Base-by-base conservation (phyloP, 2,888 invertebrate genomes). In the Phaedon cochleariae region DNA sequence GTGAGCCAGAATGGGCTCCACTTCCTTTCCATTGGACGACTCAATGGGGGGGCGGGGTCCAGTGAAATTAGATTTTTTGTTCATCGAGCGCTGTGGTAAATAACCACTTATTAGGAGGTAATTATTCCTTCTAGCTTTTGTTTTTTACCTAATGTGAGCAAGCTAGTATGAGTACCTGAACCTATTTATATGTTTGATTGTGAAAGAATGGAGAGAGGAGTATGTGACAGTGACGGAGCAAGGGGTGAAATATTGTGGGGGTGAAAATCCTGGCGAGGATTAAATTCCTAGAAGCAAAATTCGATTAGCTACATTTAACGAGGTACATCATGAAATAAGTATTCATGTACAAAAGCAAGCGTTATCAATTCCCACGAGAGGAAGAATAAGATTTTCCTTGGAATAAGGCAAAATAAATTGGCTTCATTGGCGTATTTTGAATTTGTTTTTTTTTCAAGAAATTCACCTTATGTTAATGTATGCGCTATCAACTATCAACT, bases 51-150 rank as follows among this genome's bases (percentile, higher is more conserved):
- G 41, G 41, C 41, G 41, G n/a, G n/a, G n/a, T 15, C 3, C 3
- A 15, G 3, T 6, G 41, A 15, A 41, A 41, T 41, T 41, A 41
- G 41, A 41, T 41, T 41, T 41, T 41, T 12, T 41, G 41, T 41
- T 41, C 41, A 41, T 41, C 41, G 15, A 15, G 15, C 15, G n/a
- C 41, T 41, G 41, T 15, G 41, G 41, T 41, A 41, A 41, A 41
- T 41, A 41, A 41, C 41, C 15, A 41, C 41, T 41, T 41, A 41
- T 41, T 41, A 41, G 41, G 41, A 41, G 41, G 41, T 41, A 41
- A 41, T 41, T 41, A 41, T 15, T 41, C 41, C n/a, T n/a, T 41
- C 41, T 41, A n/a, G 15, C 15, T 41, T 41, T 41, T 41, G 41
- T 41, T 41, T 41, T 41, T 41, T 41, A 41, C 41, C 41, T 41